Conservation (phyloP, 2,113 vertebrate species). For the Struthidea cinerea region DNA sequence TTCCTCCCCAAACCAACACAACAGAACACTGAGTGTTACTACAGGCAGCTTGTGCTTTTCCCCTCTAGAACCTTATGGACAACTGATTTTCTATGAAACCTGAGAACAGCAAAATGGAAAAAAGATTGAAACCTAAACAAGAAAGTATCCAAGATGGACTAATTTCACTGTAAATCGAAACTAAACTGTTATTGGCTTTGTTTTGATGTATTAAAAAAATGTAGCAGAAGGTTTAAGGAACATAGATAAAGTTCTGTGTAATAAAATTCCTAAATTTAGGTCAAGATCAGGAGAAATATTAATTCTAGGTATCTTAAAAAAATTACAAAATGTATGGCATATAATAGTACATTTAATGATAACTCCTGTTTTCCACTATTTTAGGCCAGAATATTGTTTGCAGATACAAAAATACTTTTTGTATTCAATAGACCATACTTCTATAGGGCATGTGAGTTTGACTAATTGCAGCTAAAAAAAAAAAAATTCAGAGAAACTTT, state of each 20-base stretch:
- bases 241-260: background rate
- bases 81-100: background rate
- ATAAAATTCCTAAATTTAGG: background rate
- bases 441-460: background rate
- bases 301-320: background rate
- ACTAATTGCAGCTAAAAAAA: background rate
- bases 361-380: background rate
- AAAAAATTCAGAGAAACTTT: background rate
- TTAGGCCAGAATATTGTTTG: background rate
- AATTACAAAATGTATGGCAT: rapidly evolving
- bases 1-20: background rate
- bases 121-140: background rate
- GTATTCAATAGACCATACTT: background rate
- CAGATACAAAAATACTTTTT: background rate
- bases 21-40: background rate
- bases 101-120: background rate
- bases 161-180: background rate
- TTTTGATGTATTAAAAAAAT: background rate
- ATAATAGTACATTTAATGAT: background rate
- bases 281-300: background rate
- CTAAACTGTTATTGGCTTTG: background rate
- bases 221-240: background rate
- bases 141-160: background rate
- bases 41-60: background rate
- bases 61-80: background rate